Conservation (phyloP, 2,113 vertebrate genomes). For the Amblyopsis rosae region DNA sequence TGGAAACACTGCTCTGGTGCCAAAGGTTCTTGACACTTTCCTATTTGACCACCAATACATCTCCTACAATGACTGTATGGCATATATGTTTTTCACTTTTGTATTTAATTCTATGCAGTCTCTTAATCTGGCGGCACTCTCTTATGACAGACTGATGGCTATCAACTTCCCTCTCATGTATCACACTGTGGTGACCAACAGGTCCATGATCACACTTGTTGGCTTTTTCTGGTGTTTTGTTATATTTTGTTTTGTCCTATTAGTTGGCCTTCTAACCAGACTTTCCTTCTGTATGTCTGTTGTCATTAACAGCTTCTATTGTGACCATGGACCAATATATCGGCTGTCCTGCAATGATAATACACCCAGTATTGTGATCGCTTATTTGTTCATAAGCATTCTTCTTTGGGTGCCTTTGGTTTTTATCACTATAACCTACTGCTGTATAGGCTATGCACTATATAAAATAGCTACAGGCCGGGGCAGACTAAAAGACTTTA, state of each 20-base stretch:
- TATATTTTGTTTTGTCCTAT: background rate
- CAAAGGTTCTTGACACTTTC: slow-evolving; percentile 69
- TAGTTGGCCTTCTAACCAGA: slow-evolving; percentile 45
- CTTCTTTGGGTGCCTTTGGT: slow-evolving; percentile 32
- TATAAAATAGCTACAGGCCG: slow-evolving; percentile 15
- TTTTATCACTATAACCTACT: slow-evolving; percentile 43
- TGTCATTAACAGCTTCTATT: slow-evolving; percentile 45
- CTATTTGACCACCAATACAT: too few relatives aligned
- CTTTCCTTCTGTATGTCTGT: slow-evolving; percentile 61
- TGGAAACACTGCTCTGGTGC: slow-evolving; percentile 65
- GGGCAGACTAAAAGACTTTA: slow-evolving; percentile 30
- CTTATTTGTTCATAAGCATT: background rate
- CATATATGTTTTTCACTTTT: slow-evolving; percentile 70
- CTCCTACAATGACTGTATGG: too few relatives aligned
- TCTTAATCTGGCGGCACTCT: slow-evolving; percentile 67
- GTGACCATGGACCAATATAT: slow-evolving; percentile 50
- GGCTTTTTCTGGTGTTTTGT: slow-evolving; percentile 48
- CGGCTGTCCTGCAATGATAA: slow-evolving; percentile 42
- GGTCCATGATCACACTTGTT: slow-evolving; percentile 57
- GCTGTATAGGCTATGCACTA: slow-evolving; percentile 40
- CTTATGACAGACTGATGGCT: slow-evolving; percentile 73
- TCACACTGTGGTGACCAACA: slow-evolving; percentile 49
- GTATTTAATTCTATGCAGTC: slow-evolving; percentile 64
- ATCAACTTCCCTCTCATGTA: slow-evolving; percentile 71
- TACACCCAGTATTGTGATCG: slow-evolving; percentile 19